phyloP scores from a whole-genome alignment of 2,113 vertebrate species.

The Myiagra hebetior region DNA sequence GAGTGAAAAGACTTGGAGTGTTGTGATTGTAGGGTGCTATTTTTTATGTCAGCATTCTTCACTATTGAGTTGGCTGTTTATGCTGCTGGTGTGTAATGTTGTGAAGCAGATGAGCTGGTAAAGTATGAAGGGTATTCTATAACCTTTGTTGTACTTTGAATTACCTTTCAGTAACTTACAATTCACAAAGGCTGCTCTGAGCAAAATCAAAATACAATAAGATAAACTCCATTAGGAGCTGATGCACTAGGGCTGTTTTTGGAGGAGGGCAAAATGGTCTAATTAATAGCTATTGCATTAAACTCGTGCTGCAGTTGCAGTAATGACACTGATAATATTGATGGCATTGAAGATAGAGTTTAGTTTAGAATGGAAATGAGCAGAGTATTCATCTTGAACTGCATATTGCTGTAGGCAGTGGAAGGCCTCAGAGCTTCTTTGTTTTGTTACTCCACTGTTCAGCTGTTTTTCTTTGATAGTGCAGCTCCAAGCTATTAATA shows the following conservation, averaged over 20 bases:
- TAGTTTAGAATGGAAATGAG: conserved; percentile 54
- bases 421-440: conserved; percentile 13
- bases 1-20: not conserved
- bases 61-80: conserved; percentile 41
- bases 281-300: conserved; percentile 65
- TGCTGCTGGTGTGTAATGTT: conserved; percentile 38
- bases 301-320: conserved; percentile 8
- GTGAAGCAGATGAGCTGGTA: conserved; percentile 53
- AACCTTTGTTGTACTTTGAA: conserved; percentile 30
- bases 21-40: not conserved
- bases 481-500: conserved; percentile 25
- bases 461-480: conserved; percentile 19
- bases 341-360: conserved; percentile 51
- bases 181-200: conserved; percentile 31
- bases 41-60: conserved; percentile 47
- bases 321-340: conserved; percentile 59
- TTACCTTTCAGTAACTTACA: conserved; percentile 10
- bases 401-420: not conserved
- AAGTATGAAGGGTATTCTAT: conserved; percentile 49
- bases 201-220: conserved; percentile 30
- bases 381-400: conserved; percentile 32
- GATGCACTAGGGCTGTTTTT: not conserved
- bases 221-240: conserved; percentile 36
- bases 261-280: conserved; percentile 31
- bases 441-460: conserved; percentile 17